Base-by-base conservation (phyloP, 2,888 invertebrate genomes). In the Muscina levida region DNA sequence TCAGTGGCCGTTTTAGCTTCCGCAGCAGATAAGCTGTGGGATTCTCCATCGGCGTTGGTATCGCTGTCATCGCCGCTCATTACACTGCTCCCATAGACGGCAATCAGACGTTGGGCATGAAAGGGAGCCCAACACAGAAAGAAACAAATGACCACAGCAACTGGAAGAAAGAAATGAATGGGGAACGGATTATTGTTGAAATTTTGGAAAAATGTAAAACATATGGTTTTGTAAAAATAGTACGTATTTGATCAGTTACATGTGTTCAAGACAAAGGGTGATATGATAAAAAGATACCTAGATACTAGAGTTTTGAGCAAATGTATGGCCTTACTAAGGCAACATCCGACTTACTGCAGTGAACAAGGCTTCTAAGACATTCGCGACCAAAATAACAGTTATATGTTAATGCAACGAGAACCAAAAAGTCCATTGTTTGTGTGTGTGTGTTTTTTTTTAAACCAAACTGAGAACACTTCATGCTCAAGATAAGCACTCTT, bases 111-210 rank as follows among this genome's bases (percentile, higher is more conserved):
- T 89, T 98, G 98, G 0, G 96, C 95, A 90, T 98, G 98, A 91
- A 97, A 98, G 1, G 98, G 98, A 0, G 96, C 96, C 96, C 96
- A 96, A 90, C 97, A 97, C 31, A 97, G 92, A 91, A 96, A 96
- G 90, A 96, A 96, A 1, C 97, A 97, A 85, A 97, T 95, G 76
- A 97, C 97, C 2, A 98, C 95, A 74, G 97, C 96, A 86, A 96
- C 96, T 95, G 17, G 15, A 42, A 51, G 15, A 19, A 56, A 81
- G 37, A 73, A 75, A 68, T 19, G 8, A 46, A 79, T 75, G 75
- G n/a, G n/a, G n/a, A n/a, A n/a, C n/a, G n/a, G n/a, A n/a, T n/a
- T 72, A n/a, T n/a, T n/a, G n/a, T n/a, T n/a, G n/a, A n/a, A n/a
- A n/a, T n/a, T n/a, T n/a, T n/a, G 17, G n/a, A n/a, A n/a, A n/a